A percentile compares a stretch with the other conserved stretches of the same genome.
Evolutionary conservation across 2,888 invertebrate genomes (phyloP).

Genomic region (Pherbina coryleti): DNA sequence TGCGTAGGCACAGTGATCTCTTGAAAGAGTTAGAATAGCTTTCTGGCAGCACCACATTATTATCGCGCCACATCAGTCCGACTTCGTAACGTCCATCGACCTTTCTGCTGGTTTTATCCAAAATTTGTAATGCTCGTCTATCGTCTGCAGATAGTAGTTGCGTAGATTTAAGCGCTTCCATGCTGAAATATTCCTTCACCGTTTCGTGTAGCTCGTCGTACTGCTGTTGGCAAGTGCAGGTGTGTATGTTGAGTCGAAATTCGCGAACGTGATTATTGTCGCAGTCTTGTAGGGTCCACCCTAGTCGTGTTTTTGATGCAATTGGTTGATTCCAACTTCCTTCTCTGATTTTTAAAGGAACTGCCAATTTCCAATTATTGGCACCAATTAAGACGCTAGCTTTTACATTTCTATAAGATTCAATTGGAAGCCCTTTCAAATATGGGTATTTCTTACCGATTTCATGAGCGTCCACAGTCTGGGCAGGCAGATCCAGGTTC

Average conservation of each 20-base stretch:
- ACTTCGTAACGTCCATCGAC: constrained; percentile 22
- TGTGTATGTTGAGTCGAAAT: constrained; percentile 23
- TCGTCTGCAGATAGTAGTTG: constrained; percentile 22
- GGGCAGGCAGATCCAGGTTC: not conserved
- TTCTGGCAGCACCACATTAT: not conserved
- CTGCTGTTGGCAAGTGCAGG: constrained; percentile 34
- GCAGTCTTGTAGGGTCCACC: constrained; percentile 14
- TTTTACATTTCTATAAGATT: constrained; percentile 21
- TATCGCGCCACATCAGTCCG: constrained; percentile 37
- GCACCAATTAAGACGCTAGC: constrained; percentile 28
- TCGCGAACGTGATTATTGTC: not conserved
- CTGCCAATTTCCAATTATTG: constrained; percentile 23
- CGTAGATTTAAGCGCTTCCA: constrained; percentile 7
- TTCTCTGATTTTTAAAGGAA: constrained; percentile 30
- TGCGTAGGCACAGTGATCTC: constrained; percentile 17
- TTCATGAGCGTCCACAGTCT: constrained; percentile 20
- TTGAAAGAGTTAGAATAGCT: not conserved
- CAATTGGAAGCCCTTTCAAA: constrained; percentile 24
- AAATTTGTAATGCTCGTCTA: constrained; percentile 14
- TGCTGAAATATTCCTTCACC: constrained; percentile 31
- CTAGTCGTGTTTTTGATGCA: constrained; percentile 34
- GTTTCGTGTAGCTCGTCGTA: constrained; percentile 38
- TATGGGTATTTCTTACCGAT: constrained; percentile 6
- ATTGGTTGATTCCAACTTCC: constrained; percentile 10
- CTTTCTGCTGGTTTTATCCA: constrained; percentile 28